phyloP scores from a whole-genome alignment of 2,888 invertebrate genomes.

The Listrodromus nycthemerus region DNA sequence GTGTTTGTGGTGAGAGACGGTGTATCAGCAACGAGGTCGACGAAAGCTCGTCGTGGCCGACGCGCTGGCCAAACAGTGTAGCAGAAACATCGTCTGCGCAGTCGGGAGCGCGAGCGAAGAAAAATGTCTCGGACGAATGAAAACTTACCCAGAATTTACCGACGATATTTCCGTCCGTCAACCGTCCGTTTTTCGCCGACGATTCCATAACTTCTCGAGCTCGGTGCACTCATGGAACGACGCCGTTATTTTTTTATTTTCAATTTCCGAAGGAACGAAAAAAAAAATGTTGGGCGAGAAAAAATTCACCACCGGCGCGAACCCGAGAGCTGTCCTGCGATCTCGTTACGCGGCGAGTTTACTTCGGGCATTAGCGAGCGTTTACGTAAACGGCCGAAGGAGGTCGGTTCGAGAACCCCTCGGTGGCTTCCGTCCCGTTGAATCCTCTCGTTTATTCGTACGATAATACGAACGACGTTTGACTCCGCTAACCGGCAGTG shows the following conservation, averaged over 20 bases:
- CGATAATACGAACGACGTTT: not conserved
- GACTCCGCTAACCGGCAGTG: constrained; percentile 5
- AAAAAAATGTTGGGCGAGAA: not conserved
- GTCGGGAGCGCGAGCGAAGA: constrained; percentile 24
- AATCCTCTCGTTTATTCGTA: constrained; percentile 43
- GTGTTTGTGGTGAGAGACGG: constrained; percentile 24
- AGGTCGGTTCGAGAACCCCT: constrained; percentile 53
- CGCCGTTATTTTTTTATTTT: not conserved
- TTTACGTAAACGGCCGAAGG: constrained; percentile 45
- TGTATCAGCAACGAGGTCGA: constrained; percentile 52
- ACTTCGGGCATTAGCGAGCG: constrained; percentile 25
- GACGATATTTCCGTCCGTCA: not conserved
- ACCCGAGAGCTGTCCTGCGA: not conserved
- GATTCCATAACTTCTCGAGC: not conserved
- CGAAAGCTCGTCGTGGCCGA: constrained; percentile 40
- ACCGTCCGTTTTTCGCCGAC: not conserved
- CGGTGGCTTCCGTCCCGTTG: constrained; percentile 28
- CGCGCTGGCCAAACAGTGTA: constrained; percentile 14
- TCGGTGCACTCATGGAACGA: not conserved
- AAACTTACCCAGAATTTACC: constrained; percentile 6
- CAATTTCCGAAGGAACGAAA: not conserved
- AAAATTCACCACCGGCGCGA: not conserved
- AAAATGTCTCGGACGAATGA: constrained; percentile 8
- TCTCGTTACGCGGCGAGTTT: not conserved
- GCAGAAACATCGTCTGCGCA: constrained; percentile 11